Evolutionary conservation across 2,888 invertebrate genomes (phyloP), one percentile per base, ranked within the genome.

Genomic region (Amphiduros pacificus): DNA sequence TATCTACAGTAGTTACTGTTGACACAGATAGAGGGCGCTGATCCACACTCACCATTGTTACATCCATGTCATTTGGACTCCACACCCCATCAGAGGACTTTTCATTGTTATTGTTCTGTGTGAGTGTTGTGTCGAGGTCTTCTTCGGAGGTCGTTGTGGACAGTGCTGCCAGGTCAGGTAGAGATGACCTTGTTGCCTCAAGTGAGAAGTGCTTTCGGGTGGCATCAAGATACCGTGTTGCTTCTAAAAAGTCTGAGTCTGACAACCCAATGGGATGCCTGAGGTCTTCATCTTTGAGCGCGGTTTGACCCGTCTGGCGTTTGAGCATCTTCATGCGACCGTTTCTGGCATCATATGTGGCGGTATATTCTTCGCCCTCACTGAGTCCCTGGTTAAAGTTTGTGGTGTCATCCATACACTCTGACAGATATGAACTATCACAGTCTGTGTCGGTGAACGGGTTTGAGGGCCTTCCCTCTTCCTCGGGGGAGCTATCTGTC

Each of bases 351-450:
- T 65, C 65, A 41, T 64, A 64, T n/a, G 57, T 62, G 20, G 64
- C 64, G 4, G 61, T 60, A 52, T 60, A 63, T 29, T 63, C 57
- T 14, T 60, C 60, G 17, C 53, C 61, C 6, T 62, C 56, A n/a
- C 20, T 22, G 11, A 41, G 28, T 5, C 44, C 58, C 2, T 50
- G 28, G 28, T 53, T 51, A 41, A 50, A 49, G 41, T 53, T 51
- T 29, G 20, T 28, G 44, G 20, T 36, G 50, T 65, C 67, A 31
- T 67, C 65, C 2, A 61, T 51, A 22, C 60, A 63, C 48, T 67
- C 67, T 22, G 65, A 63, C 40, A 67, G 54, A 31, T 64, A 64
- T 24, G 67, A 67, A 52, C 67, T 67, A 53, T 67, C 67, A 58
- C 63, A 66, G 61, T 67, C 67, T 6, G 63, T 63, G 22, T 65